Base-by-base conservation (phyloP, 1,140 invertebrate species). In the Papilio xuthus region DNA sequence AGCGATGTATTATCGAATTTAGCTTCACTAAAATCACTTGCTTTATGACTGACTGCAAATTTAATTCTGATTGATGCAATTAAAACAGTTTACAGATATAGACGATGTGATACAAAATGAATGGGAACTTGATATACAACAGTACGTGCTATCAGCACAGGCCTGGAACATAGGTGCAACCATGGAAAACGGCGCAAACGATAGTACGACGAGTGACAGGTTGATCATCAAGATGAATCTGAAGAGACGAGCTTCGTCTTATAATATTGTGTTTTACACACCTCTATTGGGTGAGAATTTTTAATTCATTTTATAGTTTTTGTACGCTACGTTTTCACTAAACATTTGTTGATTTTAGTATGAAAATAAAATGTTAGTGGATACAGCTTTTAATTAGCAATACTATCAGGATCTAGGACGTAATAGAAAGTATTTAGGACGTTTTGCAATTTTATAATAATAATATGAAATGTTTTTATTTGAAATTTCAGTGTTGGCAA, bases 241-340 rank as follows among this genome's bases (percentile, higher is more conserved):
- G 18, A 84, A 81, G 47, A 85, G 89, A 37, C 47, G 63, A 7
- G 86, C 90, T 0, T 84, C 84, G 2, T 78, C 85, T 23, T 88
- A 89, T 47, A 90, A 89, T 77, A 85, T 93, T 50, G 90, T 89
- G 8, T 91, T 93, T 80, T 92, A 93, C 79, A 91, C 89, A 1
- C 92, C 92, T 6, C 80, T 93, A 18, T 23, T 90, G 23, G 88
- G 91, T 93, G 85, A 86, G 82, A 69, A 53, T 9, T 74, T 70
- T 32, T 69, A 37, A n/a, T n/a, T 13, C n/a, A 2, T 53, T 53
- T 53, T 1, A 53, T 53, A 20, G 50, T 53, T 9, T 53, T 26
- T 60, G 56, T 4, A 26, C 26, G 2, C n/a, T 60, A 10, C 53
- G 53, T 60, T 26, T 60, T 60, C 9, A 60, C 23, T 53, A 2